phyloP scores from a whole-genome alignment of 2,797 vertebrate species.

The Cichlasoma orientale region DNA sequence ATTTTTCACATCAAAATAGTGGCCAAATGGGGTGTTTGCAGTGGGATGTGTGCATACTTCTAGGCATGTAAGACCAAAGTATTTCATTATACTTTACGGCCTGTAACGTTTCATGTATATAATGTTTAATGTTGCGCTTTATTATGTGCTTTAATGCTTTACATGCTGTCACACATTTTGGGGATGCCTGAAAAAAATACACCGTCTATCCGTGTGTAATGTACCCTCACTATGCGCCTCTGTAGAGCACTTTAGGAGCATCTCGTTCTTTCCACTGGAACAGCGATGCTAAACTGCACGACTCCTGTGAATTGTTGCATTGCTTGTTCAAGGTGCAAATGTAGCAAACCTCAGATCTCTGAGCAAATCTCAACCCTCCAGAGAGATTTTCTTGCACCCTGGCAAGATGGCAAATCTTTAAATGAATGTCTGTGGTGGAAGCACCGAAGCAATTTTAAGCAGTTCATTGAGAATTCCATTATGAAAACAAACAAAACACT shows the following conservation, averaged over 20 bases:
- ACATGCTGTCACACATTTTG: constrained; percentile 13
- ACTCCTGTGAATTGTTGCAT: neutral
- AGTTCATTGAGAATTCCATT: neutral
- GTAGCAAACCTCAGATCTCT: neutral
- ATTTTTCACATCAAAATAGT: neutral
- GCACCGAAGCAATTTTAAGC: no score
- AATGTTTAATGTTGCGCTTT: neutral
- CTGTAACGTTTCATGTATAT: neutral
- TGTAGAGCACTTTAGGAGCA: constrained; percentile 32
- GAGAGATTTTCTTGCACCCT: neutral
- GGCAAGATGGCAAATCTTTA: neutral
- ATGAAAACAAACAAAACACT: neutral
- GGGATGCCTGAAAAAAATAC: constrained; percentile 18
- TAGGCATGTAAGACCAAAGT: neutral
- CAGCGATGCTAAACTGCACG: neutral
- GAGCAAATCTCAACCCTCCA: neutral
- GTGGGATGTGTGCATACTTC: neutral
- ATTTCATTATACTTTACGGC: neutral
- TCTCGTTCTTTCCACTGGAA: neutral
- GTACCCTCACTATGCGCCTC: constrained; percentile 10
- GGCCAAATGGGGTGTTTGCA: neutral
- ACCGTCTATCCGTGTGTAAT: constrained; percentile 1
- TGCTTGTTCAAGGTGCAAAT: neutral
- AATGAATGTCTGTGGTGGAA: neutral
- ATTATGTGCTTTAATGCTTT: neutral